phyloP scores from a whole-genome alignment of 2,797 vertebrate species.

The Moxostoma hubbsi region DNA sequence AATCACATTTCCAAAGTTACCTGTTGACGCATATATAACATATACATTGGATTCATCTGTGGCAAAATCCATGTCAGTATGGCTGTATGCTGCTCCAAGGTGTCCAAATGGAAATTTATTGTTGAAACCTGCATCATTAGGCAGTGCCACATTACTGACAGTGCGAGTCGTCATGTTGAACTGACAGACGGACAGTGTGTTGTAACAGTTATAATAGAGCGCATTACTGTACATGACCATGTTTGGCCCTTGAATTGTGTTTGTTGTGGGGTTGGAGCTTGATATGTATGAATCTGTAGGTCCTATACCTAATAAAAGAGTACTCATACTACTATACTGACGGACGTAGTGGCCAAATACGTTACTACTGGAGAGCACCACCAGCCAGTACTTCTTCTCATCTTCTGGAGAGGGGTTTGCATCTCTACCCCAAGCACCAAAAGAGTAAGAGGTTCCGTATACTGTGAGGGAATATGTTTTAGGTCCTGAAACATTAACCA shows the following conservation, averaged over 20 bases:
- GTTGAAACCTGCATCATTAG: conserved; percentile 71
- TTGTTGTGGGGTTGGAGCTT: conserved; percentile 71
- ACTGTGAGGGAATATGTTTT: conserved; percentile 65
- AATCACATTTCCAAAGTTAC: conserved; percentile 75
- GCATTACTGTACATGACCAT: conserved; percentile 69
- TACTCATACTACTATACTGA: conserved; percentile 68
- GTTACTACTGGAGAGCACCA: conserved; percentile 67
- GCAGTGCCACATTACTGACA: conserved; percentile 64
- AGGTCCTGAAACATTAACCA: conserved; percentile 63
- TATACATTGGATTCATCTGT: conserved; percentile 78
- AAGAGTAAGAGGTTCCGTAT: conserved; percentile 64
- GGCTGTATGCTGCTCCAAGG: conserved; percentile 65
- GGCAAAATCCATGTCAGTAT: conserved; percentile 75
- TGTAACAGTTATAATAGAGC: conserved; percentile 79
- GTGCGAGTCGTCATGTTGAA: conserved; percentile 70
- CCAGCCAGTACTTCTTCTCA: conserved; percentile 74
- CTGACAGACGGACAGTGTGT: conserved; percentile 67
- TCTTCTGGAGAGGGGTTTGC: conserved; percentile 71
- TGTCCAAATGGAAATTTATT: conserved; percentile 73
- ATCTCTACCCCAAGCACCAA: conserved; percentile 78
- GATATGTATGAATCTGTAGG: conserved; percentile 61
- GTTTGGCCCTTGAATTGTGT: conserved; percentile 78
- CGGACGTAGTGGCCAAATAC: conserved; percentile 65
- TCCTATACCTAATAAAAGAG: conserved; percentile 69
- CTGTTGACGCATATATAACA: conserved; percentile 71